Conservation (phyloP, 1,140 invertebrate species). For the Cheumatopsyche charites region DNA sequence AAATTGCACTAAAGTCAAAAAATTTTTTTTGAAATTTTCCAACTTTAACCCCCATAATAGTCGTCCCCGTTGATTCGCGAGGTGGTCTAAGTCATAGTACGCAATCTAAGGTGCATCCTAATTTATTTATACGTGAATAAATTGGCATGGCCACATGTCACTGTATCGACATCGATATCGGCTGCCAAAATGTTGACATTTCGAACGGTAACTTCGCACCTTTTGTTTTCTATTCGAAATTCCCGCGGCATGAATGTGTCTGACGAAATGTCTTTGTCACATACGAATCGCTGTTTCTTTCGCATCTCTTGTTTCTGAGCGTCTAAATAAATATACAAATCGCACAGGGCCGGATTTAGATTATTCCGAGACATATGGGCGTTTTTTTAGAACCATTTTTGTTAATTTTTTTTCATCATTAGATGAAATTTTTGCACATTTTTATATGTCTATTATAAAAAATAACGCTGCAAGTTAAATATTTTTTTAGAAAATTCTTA, state of each 20-base stretch:
- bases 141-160: conserved; percentile 22
- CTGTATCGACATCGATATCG: conserved; percentile 15
- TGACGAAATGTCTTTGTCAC: conserved; percentile 5
- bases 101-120: neutral
- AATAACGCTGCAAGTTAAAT: too few species aligned
- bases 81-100: neutral
- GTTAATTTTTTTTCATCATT: neutral
- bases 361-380: neutral
- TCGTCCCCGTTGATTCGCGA: neutral
- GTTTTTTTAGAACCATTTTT: neutral
- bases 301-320: neutral
- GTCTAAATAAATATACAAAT: neutral
- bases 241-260: neutral
- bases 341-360: too few species aligned
- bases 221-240: conserved; percentile 35
- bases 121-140: conserved; percentile 1
- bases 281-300: neutral
- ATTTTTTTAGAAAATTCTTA: too few species aligned
- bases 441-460: too few species aligned
- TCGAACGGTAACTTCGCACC: conserved; percentile 11
- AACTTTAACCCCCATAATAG: too few species aligned
- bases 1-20: too few species aligned
- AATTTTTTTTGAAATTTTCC: too few species aligned
- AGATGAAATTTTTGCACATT: too few species aligned
- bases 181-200: conserved; percentile 34